Evolutionary conservation across 1,140 invertebrate species (phyloP).

Genomic region (Euura saliciscinereae): DNA sequence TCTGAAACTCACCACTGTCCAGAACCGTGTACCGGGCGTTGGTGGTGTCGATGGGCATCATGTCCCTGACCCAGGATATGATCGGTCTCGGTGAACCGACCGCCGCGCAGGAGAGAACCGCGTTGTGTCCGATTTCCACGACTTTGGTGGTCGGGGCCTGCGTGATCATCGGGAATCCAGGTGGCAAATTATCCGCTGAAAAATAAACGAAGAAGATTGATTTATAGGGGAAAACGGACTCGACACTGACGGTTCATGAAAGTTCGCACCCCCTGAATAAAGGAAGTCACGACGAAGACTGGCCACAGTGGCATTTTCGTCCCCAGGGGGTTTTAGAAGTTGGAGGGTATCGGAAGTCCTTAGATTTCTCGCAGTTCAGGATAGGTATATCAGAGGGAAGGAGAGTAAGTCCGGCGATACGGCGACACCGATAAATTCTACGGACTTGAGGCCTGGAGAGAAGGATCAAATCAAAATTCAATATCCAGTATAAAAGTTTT

Average conservation of each 20-base stretch:
- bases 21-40: conserved; percentile 86
- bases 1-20: conserved; percentile 70
- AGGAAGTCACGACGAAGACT: not conserved
- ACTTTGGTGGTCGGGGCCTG: conserved; percentile 84
- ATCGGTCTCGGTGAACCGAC: conserved; percentile 83
- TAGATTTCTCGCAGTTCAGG: not conserved
- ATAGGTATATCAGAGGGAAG: not conserved
- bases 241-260: too few species aligned
- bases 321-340: not conserved
- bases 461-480: conserved; percentile 40
- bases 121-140: conserved; percentile 93
- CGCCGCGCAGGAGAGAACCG: conserved; percentile 86
- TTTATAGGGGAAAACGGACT: too few species aligned
- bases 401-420: not conserved
- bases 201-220: conserved; percentile 37
- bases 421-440: not conserved
- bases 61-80: conserved; percentile 92
- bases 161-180: conserved; percentile 89
- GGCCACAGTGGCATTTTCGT: not conserved
- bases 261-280: not conserved
- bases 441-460: not conserved
- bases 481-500: conserved; percentile 30
- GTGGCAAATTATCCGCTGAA: conserved; percentile 84
- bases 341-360: not conserved
- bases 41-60: conserved; percentile 77